These are phyloP conservation scores for Ormyrus rosae DNA, from an alignment of 2,888 invertebrate genomes.

Conservation along the genomic window DNA sequence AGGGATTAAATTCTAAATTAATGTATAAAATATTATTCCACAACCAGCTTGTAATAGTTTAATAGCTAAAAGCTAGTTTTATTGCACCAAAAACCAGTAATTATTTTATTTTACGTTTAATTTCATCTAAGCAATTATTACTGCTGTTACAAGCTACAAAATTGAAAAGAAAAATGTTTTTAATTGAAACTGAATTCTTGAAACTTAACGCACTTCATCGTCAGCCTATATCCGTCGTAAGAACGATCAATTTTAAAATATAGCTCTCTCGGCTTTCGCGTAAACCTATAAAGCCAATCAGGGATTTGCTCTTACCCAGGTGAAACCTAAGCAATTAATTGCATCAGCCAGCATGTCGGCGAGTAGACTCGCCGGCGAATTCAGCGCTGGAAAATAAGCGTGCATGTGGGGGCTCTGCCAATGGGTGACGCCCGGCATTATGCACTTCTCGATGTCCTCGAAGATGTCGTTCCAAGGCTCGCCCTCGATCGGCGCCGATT, in stretches of 20 bases:
- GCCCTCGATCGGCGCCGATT: constrained; percentile 89
- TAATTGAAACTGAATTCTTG: too few species aligned
- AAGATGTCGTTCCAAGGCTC: constrained; percentile 96
- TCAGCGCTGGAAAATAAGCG: constrained; percentile 97
- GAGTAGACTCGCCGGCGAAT: constrained; percentile 94
- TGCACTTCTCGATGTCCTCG: constrained; percentile 92
- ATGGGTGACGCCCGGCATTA: constrained; percentile 98
- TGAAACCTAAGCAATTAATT: constrained; percentile 95
- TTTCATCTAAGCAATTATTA: too few species aligned
- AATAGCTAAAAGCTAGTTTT: too few species aligned
- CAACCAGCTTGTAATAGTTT: too few species aligned
- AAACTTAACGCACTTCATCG: too few species aligned
- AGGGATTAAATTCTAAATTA: too few species aligned
- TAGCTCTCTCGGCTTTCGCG: background rate
- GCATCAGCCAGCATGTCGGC: constrained; percentile 98
- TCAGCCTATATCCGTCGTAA: too few species aligned
- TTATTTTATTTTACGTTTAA: too few species aligned
- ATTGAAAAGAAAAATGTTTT: too few species aligned
- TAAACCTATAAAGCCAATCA: constrained; percentile 15
- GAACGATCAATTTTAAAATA: constrained; percentile 16
- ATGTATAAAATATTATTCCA: too few species aligned
- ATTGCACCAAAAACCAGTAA: too few species aligned
- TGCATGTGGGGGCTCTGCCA: constrained; percentile 99
- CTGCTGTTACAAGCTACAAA: too few species aligned
- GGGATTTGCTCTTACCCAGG: constrained; percentile 87